A percentile compares a stretch with the other conserved stretches of the same genome.
phyloP scores from a whole-genome alignment of 2,888 invertebrate genomes.

The Pediacus dermestoides region DNA sequence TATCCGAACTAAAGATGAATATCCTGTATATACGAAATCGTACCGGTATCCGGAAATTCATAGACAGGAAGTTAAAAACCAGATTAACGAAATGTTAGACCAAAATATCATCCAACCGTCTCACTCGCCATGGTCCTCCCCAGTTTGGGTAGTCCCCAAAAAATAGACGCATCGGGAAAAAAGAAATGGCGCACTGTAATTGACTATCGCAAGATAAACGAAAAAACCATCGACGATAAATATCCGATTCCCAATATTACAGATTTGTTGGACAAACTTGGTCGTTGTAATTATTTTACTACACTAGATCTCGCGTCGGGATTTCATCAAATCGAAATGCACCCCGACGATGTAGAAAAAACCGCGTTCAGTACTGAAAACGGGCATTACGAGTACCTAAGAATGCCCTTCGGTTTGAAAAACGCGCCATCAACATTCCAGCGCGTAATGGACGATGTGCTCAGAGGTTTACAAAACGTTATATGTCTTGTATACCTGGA shows the following conservation, averaged over 20 bases:
- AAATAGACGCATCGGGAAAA: constrained; percentile 25
- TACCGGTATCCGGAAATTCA: constrained; percentile 28
- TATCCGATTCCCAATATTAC: constrained; percentile 27
- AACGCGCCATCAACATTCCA: constrained; percentile 28
- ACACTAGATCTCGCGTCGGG: constrained; percentile 26
- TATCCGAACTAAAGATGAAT: constrained; percentile 30
- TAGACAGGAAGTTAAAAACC: constrained; percentile 25
- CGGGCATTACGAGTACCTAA: constrained; percentile 24
- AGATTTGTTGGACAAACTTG: constrained; percentile 30
- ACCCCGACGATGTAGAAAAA: constrained; percentile 22
- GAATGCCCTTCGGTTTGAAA: constrained; percentile 23
- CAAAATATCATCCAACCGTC: constrained; percentile 23
- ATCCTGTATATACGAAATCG: constrained; percentile 20
- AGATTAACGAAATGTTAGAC: constrained; percentile 24
- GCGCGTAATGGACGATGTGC: constrained; percentile 25
- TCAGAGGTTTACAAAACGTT: constrained; percentile 19
- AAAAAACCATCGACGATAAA: constrained; percentile 23
- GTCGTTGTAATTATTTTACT: constrained; percentile 24
- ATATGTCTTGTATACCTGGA: constrained; percentile 31
- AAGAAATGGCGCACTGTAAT: constrained; percentile 26
- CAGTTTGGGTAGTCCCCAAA: constrained; percentile 26
- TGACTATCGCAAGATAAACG: constrained; percentile 28
- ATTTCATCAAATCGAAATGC: constrained; percentile 28
- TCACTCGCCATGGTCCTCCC: constrained; percentile 22
- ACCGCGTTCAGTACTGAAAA: constrained; percentile 26